Evolutionary conservation across 2,113 vertebrate species (phyloP), one percentile per base, ranked within the genome.

Genomic region (Pygoscelis adeliae): DNA sequence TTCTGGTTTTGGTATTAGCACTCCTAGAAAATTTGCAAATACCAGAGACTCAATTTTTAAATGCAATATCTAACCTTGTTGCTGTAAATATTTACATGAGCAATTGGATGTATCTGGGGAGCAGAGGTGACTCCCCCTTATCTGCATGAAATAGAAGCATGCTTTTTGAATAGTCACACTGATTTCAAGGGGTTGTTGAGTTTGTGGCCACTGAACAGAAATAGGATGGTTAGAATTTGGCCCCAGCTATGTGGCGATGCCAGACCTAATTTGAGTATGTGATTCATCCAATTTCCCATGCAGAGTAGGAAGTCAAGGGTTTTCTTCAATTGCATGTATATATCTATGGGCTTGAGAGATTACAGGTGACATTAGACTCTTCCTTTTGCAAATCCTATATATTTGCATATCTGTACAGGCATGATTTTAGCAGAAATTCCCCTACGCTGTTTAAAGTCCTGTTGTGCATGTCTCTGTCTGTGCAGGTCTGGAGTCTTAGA

Each of bases 291-390:
- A 7, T 91, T 91, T 91, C 72, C 61, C 91, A 66, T 27, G 73
- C 0, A 0, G 83, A 69, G 52, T n/a, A 40, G 77, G 42, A 94
- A 89, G 73, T 82, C 81, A 82, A 78, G 67, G 63, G 23, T 87
- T 93, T 95, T 90, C 91, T 93, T 94, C 71, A 87, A 52, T 44
- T 84, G 91, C 69, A 29, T 21, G 4, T 87, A 14, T 78, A 82
- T 89, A 67, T 84, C 44, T 55, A 8, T 4, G 34, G 84, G 52
- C 17, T 74, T 58, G 81, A 79, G 65, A 95, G 77, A 89, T 93
- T 95, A 92, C 83, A 91, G 94, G 73, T 97, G 90, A 71, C 89
- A 79, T 93, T 87, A 92, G 86, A 26, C 73, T 83, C 67, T 89
- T 87, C 67, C 55, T 74, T 86, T 91, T 92, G 94, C 90, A 97